Percentiles rank a stretch among this genome's conserved stretches.
These are phyloP conservation scores for Sebastes vulpes DNA, from an alignment of 2,797 vertebrate genomes.

Conservation along the genomic window DNA sequence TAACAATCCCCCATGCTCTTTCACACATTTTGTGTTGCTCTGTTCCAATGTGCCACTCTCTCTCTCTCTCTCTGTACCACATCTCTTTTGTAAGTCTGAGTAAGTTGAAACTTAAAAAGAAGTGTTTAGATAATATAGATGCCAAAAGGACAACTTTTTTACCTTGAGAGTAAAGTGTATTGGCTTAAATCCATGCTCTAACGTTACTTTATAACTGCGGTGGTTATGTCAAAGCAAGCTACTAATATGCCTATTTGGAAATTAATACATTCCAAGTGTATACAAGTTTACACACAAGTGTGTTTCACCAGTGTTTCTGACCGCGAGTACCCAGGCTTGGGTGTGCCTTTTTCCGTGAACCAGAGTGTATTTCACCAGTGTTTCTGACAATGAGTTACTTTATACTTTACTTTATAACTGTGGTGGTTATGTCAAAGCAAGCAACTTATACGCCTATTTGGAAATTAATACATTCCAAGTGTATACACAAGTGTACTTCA, in stretches of 20 bases:
- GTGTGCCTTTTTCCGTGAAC: no score
- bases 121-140: neutral
- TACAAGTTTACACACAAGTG: no score
- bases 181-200: no score
- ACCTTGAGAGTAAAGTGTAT: neutral
- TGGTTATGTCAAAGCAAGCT: neutral
- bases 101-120: neutral
- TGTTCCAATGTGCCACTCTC: neutral
- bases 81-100: neutral
- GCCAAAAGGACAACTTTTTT: neutral
- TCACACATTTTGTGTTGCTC: slow-evolving; percentile 59
- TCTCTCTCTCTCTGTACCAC: neutral
- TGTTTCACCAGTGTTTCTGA: neutral
- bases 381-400: neutral
- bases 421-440: no score
- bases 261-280: neutral
- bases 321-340: no score
- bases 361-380: no score
- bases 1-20: slow-evolving; percentile 24
- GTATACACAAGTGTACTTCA: no score
- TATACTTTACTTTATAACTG: no score
- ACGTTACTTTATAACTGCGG: no score
- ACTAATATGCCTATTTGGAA: neutral
- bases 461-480: no score
- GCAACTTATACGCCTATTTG: no score